These are phyloP conservation scores for Andrena fulva DNA, from an alignment of 2,888 invertebrate genomes.

Conservation along the genomic window DNA sequence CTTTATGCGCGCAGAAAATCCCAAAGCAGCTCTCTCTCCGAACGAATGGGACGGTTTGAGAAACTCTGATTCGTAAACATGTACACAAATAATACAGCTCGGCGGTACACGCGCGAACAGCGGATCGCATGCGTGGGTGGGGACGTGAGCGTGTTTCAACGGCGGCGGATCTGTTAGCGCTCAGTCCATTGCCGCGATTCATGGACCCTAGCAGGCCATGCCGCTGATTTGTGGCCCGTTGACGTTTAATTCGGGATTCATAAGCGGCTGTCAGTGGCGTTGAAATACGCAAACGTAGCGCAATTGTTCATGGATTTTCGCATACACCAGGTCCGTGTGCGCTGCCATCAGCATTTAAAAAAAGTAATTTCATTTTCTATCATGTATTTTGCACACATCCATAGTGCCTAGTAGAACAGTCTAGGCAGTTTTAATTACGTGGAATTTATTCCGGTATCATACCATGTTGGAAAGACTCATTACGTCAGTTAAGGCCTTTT, in stretches of 20 bases:
- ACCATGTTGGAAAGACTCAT: no score
- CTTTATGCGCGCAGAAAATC: background rate
- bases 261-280: conserved; percentile 41
- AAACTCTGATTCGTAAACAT: conserved; percentile 42
- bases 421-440: no score
- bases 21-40: background rate
- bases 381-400: no score
- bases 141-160: conserved; percentile 63
- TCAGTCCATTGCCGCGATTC: conserved; percentile 77
- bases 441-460: no score
- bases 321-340: conserved; percentile 26
- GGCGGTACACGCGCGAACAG: conserved; percentile 37
- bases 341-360: background rate
- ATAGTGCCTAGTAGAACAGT: no score
- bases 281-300: conserved; percentile 37
- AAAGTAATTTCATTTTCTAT: background rate
- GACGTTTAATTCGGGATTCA: conserved; percentile 54
- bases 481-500: no score
- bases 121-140: conserved; percentile 55
- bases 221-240: conserved; percentile 56
- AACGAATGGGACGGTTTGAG: conserved; percentile 33
- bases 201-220: conserved; percentile 63
- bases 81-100: conserved; percentile 37
- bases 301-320: conserved; percentile 37
- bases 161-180: conserved; percentile 65